phyloP scores from a whole-genome alignment of 2,888 invertebrate genomes.

The Cephus spinipes region DNA sequence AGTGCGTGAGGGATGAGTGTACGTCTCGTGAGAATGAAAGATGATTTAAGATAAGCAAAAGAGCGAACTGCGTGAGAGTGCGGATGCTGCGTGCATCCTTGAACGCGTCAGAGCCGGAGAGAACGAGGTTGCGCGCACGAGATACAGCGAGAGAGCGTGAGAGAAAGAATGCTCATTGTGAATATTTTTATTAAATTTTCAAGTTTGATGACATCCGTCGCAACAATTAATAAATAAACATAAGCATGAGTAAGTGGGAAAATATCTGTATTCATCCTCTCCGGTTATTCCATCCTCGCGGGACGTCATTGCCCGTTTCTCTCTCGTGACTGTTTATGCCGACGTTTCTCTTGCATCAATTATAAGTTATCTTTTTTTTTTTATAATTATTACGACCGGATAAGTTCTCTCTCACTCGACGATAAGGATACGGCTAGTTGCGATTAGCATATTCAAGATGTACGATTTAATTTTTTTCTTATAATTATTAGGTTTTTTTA shows the following conservation, averaged over 20 bases:
- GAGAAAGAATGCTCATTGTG: conserved; percentile 66
- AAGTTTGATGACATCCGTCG: conserved; percentile 67
- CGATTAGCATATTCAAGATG: background rate
- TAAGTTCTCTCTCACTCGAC: background rate
- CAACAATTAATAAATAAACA: conserved; percentile 66
- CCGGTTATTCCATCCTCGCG: background rate
- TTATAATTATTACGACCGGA: background rate
- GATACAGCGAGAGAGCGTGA: conserved; percentile 41
- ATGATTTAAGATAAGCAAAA: background rate
- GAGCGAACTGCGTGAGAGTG: background rate
- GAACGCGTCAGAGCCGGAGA: conserved; percentile 9
- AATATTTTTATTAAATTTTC: conserved; percentile 68
- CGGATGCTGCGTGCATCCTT: background rate
- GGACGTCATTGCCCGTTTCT: background rate
- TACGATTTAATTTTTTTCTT: background rate
- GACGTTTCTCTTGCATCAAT: background rate
- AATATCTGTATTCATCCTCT: conserved; percentile 24
- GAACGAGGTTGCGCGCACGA: conserved; percentile 22
- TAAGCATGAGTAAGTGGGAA: conserved; percentile 59
- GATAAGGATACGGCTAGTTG: background rate
- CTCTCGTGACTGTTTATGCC: background rate
- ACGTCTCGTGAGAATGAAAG: background rate
- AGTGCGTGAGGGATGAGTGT: background rate
- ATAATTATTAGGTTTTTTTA: background rate
- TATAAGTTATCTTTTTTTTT: background rate